These are phyloP conservation scores for Rhynchonema sp. DNA, from an alignment of 2,888 invertebrate genomes.

Conservation along the genomic window DNA sequence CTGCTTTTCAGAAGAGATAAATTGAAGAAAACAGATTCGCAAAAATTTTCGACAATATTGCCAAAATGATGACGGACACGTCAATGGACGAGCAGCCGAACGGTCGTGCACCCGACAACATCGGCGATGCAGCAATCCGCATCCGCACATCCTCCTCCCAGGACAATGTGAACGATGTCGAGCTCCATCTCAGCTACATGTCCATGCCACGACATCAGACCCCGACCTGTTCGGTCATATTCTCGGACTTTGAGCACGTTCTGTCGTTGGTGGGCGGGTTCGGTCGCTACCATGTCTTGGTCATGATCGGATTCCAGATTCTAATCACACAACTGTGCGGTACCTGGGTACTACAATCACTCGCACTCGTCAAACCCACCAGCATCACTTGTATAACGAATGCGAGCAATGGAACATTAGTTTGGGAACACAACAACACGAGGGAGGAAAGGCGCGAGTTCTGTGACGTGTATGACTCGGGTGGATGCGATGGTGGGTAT, in stretches of 20 bases:
- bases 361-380: neutral
- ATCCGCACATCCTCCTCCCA: too few relatives aligned
- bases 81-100: too few relatives aligned
- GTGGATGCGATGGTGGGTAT: neutral
- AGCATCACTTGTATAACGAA: too few relatives aligned
- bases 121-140: too few relatives aligned
- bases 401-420: neutral
- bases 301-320: neutral
- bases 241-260: neutral
- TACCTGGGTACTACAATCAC: neutral
- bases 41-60: too few relatives aligned
- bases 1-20: too few relatives aligned
- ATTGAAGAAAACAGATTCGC: too few relatives aligned
- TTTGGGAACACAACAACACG: neutral
- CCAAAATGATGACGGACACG: too few relatives aligned
- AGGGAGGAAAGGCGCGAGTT: neutral
- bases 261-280: neutral
- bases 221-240: neutral
- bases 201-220: too few relatives aligned
- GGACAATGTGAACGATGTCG: too few relatives aligned
- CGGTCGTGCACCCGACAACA: too few relatives aligned
- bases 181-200: too few relatives aligned
- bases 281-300: conserved; percentile 3
- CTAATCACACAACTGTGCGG: neutral
- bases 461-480: neutral